phyloP scores from a whole-genome alignment of 2,113 vertebrate genomes.

The Pluvialis apricaria region DNA sequence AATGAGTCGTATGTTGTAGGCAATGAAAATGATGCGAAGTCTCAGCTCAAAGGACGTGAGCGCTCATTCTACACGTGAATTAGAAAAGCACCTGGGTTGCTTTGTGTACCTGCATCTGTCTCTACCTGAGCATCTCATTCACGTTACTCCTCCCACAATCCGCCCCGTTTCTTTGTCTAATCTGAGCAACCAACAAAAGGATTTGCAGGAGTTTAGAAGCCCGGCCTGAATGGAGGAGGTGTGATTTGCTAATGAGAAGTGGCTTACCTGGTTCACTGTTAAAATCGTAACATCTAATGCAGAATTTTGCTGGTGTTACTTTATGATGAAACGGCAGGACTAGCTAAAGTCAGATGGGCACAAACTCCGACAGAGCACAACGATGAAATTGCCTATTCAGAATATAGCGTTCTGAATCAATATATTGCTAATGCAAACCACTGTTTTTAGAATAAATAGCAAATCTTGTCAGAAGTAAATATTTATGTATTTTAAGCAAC shows the following conservation, averaged over 20 bases:
- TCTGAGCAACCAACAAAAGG: constrained; percentile 24
- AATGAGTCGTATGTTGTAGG: constrained; percentile 25
- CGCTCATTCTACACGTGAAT: constrained; percentile 34
- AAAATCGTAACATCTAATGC: not conserved
- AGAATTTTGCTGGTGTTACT: not conserved
- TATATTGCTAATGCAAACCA: not conserved
- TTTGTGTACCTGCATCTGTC: constrained; percentile 60
- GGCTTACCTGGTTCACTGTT: not conserved
- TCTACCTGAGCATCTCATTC: constrained; percentile 61
- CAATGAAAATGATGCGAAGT: constrained; percentile 35
- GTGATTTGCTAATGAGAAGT: not conserved
- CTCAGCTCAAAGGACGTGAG: constrained; percentile 32
- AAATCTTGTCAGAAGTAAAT: not conserved
- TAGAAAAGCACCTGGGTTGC: constrained; percentile 54
- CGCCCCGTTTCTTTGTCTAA: constrained; percentile 62
- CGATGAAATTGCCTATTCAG: not conserved
- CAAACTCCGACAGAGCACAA: not conserved
- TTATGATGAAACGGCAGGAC: not conserved
- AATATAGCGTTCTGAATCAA: not conserved
- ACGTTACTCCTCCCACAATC: constrained; percentile 56
- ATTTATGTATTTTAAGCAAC: constrained; percentile 14
- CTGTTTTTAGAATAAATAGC: constrained; percentile 7
- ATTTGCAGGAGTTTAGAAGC: not conserved
- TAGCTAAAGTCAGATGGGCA: not conserved
- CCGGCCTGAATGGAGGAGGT: not conserved